A percentile compares a stretch with the other conserved stretches of the same genome.
These are phyloP conservation scores for Augochlorella aurata DNA, from an alignment of 2,888 invertebrate genomes.

Conservation along the genomic window DNA sequence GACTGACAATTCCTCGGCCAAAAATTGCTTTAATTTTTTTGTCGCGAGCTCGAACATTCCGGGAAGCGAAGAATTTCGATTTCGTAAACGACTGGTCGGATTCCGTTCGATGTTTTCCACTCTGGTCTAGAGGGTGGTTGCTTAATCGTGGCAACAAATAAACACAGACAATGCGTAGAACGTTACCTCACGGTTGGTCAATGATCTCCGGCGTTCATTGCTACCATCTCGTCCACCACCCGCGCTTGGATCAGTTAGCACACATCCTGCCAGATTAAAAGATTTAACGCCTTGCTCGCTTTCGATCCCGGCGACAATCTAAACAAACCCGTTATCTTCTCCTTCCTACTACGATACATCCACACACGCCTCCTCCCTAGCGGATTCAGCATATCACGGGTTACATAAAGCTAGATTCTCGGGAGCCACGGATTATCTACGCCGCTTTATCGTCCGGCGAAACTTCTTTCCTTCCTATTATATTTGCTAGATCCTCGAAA, in stretches of 20 bases:
- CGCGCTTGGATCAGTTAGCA: slow-evolving; percentile 45
- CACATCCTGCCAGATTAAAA: slow-evolving; percentile 46
- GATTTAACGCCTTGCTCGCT: slow-evolving; percentile 42
- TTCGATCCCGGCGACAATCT: slow-evolving; percentile 23
- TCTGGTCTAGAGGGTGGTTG: neutral
- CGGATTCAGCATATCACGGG: neutral
- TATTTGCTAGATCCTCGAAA: neutral
- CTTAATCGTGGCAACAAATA: slow-evolving; percentile 7
- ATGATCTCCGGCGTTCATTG: slow-evolving; percentile 42
- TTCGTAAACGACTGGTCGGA: neutral
- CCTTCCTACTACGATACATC: neutral
- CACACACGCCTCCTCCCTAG: slow-evolving; percentile 6
- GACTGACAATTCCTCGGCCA: too few species aligned
- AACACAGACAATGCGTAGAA: slow-evolving; percentile 1
- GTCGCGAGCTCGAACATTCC: neutral
- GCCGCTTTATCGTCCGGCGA: neutral
- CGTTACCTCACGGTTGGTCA: slow-evolving; percentile 30
- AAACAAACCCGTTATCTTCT: slow-evolving; percentile 34
- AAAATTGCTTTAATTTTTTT: neutral
- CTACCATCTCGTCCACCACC: slow-evolving; percentile 12
- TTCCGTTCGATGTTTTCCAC: neutral
- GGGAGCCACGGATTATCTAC: neutral
- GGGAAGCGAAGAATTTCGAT: neutral
- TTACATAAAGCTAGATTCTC: slow-evolving; percentile 3
- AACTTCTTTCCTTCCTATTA: neutral